Percentiles rank a stretch among this genome's conserved stretches.
Evolutionary conservation across 2,888 invertebrate genomes (phyloP).

Genomic region (Leptinotarsa rubiginosa): DNA sequence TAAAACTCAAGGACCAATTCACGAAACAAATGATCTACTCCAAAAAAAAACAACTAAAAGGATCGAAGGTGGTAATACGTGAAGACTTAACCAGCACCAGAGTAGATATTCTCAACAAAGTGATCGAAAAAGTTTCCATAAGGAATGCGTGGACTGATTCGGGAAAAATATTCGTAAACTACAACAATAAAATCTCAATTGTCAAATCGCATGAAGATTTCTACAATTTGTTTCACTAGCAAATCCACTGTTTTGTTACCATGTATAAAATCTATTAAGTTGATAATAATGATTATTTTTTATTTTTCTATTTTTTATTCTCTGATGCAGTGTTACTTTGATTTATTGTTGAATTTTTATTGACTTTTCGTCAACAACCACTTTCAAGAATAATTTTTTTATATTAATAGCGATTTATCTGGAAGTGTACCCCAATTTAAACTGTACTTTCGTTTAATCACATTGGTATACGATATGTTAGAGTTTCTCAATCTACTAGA

Average conservation of each 20-base stretch:
- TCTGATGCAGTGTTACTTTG: too few relatives aligned
- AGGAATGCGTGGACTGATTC: constrained; percentile 27
- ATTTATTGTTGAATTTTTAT: too few relatives aligned
- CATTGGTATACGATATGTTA: background rate
- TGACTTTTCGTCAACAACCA: too few relatives aligned
- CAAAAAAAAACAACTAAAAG: constrained; percentile 31
- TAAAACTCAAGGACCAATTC: constrained; percentile 13
- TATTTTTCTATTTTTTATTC: background rate
- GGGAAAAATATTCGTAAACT: constrained; percentile 25
- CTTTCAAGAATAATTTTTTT: too few relatives aligned
- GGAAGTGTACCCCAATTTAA: background rate
- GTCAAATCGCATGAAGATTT: background rate
- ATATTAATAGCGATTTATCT: background rate
- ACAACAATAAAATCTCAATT: background rate
- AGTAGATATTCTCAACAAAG: constrained; percentile 9
- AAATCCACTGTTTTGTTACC: too few relatives aligned
- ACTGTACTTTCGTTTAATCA: background rate
- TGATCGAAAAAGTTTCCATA: constrained; percentile 12
- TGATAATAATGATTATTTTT: background rate
- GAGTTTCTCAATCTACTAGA: constrained; percentile 9
- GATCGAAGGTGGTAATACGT: constrained; percentile 24
- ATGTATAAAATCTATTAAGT: too few relatives aligned
- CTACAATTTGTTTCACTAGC: background rate
- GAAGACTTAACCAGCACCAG: constrained; percentile 31
- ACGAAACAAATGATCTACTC: constrained; percentile 10